phyloP scores from a whole-genome alignment of 2,888 invertebrate species.

The Dinocampus coccinellae region DNA sequence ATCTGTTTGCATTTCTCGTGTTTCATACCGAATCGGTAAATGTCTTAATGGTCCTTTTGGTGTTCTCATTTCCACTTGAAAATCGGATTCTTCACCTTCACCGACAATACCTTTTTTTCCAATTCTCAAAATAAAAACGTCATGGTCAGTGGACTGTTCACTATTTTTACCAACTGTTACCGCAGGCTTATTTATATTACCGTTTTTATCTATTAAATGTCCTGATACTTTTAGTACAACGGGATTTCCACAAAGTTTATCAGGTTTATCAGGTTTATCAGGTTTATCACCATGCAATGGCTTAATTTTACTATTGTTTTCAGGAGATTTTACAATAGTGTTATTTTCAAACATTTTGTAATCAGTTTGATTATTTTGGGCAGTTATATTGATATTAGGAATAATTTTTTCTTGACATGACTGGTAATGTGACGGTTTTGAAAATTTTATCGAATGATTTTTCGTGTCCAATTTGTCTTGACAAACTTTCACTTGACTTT shows the following conservation, averaged over 20 bases:
- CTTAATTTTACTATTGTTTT: slow-evolving; percentile 33
- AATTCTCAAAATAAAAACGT: slow-evolving; percentile 80
- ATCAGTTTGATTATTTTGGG: neutral
- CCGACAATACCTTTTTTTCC: slow-evolving; percentile 80
- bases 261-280: slow-evolving; percentile 42
- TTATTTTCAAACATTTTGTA: neutral
- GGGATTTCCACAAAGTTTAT: slow-evolving; percentile 56
- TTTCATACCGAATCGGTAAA: slow-evolving; percentile 75
- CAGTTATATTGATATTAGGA: slow-evolving; percentile 32
- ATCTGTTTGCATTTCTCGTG: slow-evolving; percentile 78
- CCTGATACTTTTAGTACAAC: slow-evolving; percentile 65
- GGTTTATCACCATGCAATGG: slow-evolving; percentile 53
- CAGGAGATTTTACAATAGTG: neutral
- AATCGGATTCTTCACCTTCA: slow-evolving; percentile 77
- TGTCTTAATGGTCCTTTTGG: slow-evolving; percentile 76
- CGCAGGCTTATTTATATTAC: slow-evolving; percentile 48
- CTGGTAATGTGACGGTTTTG: slow-evolving; percentile 46
- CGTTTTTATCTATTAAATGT: slow-evolving; percentile 50
- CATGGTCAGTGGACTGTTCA: slow-evolving; percentile 74
- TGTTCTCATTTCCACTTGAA: slow-evolving; percentile 81
- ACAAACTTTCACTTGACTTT: slow-evolving; percentile 42
- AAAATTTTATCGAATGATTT: neutral
- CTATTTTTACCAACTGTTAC: slow-evolving; percentile 56
- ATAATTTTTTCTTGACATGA: slow-evolving; percentile 45
- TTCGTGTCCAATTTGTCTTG: slow-evolving; percentile 40